Evolutionary conservation across 2,113 vertebrate species (phyloP), one percentile per base, ranked within the genome.

Genomic region (Fregetta grallaria): DNA sequence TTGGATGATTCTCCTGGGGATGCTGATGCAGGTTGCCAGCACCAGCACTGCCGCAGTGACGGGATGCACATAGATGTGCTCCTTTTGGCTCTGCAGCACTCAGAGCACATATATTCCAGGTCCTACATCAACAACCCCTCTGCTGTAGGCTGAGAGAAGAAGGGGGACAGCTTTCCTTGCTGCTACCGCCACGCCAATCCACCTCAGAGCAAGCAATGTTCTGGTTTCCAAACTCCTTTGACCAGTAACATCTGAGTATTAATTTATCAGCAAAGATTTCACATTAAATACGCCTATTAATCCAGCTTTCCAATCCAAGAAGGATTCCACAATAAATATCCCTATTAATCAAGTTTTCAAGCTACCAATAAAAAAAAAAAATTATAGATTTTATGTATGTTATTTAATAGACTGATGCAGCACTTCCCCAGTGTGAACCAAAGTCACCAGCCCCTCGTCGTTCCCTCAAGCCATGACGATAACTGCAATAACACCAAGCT

Each of bases 151-250:
- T 42, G 55, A 2, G 9, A 68, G 8, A 23, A 20, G 68, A 26
- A 42, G 30, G 17, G 25, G 20, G 34, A 3, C 52, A 52, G 18
- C 32, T 92, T 42, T 29, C 52, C 25, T 2, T 15, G 58, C 59
- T 73, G 59, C 30, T 26, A 0, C 67, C 55, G 16, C 56, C 50
- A 3, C 0, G 1, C 16, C 25, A 12, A 2, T 3, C 55, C 15
- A 10, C 3, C 1, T 0, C 21, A 10, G 32, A 0, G 22, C 3
- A 29, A 80, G 68, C 82, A 40, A 9, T 0, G 5, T 8, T 59
- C 36, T 1, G 0, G 13, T 49, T 78, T 62, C 63, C 68, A 44
- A 50, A 7, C 27, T 81, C 89, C 62, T 72, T 6, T 15, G 26
- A 15, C 44, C 50, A 4, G 49, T 34, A 62, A 40, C n/a, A 11